Percentiles rank a stretch among this genome's conserved stretches.
These are phyloP conservation scores for Cerceris ruficornis DNA, from an alignment of 2,888 invertebrate species.

Conservation along the genomic window DNA sequence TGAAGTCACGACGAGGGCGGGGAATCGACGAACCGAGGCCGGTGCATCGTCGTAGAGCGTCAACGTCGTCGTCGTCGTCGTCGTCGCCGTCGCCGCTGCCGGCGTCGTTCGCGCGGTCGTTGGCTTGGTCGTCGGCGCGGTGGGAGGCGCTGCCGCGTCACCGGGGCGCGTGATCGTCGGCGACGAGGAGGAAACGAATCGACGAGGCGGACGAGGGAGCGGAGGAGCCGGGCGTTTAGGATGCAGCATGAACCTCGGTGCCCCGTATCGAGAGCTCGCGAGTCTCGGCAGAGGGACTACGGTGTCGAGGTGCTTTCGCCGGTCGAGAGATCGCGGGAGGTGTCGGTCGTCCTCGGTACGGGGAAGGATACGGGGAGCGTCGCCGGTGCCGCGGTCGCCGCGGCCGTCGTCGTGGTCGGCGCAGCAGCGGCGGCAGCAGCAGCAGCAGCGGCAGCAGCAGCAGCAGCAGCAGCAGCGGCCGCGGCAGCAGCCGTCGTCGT, in stretches of 20 bases:
- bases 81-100: slow-evolving; percentile 1
- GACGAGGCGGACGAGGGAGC: slow-evolving; percentile 34
- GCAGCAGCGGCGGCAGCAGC: slow-evolving; percentile 14
- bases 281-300: slow-evolving; percentile 78
- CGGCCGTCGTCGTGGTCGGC: slow-evolving; percentile 20
- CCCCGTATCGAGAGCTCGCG: slow-evolving; percentile 79
- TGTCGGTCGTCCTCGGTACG: slow-evolving; percentile 54
- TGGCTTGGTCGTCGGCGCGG: slow-evolving; percentile 31
- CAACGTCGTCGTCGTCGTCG: slow-evolving; percentile 17
- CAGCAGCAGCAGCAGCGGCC: slow-evolving; percentile 30
- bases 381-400: slow-evolving; percentile 41
- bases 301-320: slow-evolving; percentile 70
- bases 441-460: slow-evolving; percentile 21
- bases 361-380: slow-evolving; percentile 41
- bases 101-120: slow-evolving; percentile 9
- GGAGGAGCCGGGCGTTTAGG: slow-evolving; percentile 71
- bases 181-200: slow-evolving; percentile 27
- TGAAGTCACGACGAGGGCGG: slow-evolving; percentile 61
- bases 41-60: slow-evolving; percentile 28
- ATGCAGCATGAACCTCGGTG: slow-evolving; percentile 81
- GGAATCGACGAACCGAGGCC: slow-evolving; percentile 39
- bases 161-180: slow-evolving; percentile 62
- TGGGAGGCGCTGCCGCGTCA: slow-evolving; percentile 50
- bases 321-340: slow-evolving; percentile 51
- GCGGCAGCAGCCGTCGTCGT: slow-evolving; percentile 43